Evolutionary conservation across 2,113 vertebrate genomes (phyloP).

Genomic region (Neolamprologus tretocephalus): DNA sequence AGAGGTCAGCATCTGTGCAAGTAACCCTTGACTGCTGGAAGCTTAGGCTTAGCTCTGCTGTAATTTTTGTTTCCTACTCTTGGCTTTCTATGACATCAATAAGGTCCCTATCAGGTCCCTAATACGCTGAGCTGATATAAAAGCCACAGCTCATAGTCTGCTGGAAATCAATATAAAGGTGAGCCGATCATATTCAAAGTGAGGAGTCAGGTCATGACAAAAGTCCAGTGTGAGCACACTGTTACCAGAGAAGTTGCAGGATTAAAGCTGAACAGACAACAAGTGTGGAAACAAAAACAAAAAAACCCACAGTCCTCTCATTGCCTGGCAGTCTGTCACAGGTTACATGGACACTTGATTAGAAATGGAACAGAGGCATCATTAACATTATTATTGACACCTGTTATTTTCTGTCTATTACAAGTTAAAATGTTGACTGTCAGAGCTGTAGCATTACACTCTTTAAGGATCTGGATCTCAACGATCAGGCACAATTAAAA

Average conservation of each 20-base stretch:
- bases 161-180: neutral
- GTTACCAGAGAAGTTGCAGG: neutral
- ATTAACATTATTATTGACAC: neutral
- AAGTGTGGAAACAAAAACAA: neutral
- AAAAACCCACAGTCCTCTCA: fast-evolving
- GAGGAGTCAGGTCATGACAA: neutral
- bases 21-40: neutral
- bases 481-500: neutral
- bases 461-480: neutral
- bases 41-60: neutral
- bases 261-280: neutral
- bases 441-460: neutral
- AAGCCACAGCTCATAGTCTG: neutral
- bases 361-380: neutral
- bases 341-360: neutral
- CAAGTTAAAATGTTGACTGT: neutral
- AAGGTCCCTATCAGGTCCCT: neutral
- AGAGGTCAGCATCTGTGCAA: neutral
- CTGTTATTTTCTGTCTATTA: neutral
- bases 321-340: neutral
- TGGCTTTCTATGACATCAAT: neutral
- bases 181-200: neutral
- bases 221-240: neutral
- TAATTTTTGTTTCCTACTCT: neutral
- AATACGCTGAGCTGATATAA: neutral